Evolutionary conservation across 2,113 vertebrate genomes (phyloP), one percentile per base, ranked within the genome.

Genomic region (Pelecanoides urinatrix): DNA sequence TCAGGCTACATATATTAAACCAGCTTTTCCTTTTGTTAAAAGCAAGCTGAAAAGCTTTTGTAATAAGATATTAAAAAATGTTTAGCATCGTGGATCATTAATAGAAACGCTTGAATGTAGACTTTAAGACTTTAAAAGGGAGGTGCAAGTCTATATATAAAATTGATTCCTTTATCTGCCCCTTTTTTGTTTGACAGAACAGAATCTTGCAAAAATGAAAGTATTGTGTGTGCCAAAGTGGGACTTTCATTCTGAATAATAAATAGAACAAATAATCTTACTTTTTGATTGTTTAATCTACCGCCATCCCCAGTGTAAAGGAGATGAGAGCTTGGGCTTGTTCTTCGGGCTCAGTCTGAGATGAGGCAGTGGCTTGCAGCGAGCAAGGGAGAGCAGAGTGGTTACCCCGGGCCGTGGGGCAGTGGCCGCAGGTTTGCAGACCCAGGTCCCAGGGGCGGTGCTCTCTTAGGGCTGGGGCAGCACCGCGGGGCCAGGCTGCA

Each of bases 1-100:
- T 93, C 90, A 94, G 70, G 62, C 27, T 87, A 85, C 81, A 62
- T 86, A 79, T 90, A 47, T 94, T 95, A 92, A 95, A 79, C 61
- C 15, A 88, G 34, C 53, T 94, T 96, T 94, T 87, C 7, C 47
- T 72, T 94, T 91, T 86, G 45, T 79, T 38, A n/a, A 58, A 95
- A 94, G 34, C 44, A 86, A 86, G 21, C 62, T 73, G 61, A 63
- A 94, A 92, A 76, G 32, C 42, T 81, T 91, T 92, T 92, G 38
- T 71, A 92, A 85, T 65, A 75, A 92, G 56, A 67, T 84, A 89
- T 40, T 92, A 52, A 94, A 87, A 94, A 52, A 40, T 65, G 27
- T 59, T 95, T 85, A 68, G 32, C 26, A 26, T 93, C 66, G 73
- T 94, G 34, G 11, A 58, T 93, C 73, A 49, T 79, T 88, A 79